phyloP scores from a whole-genome alignment of 2,113 vertebrate genomes.

The Cromileptes altivelis region DNA sequence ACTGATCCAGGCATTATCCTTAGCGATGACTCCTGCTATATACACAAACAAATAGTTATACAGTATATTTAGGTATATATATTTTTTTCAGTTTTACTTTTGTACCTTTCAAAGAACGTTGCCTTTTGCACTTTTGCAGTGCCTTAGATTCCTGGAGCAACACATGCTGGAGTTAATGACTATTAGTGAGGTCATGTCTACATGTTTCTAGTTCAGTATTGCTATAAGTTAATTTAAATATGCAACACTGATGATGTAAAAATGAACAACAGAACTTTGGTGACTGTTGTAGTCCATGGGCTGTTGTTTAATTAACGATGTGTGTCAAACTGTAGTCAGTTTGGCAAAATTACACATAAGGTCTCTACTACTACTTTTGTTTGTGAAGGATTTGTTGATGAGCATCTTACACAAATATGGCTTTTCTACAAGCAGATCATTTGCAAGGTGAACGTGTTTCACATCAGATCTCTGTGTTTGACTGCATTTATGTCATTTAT shows the following conservation, averaged over 20 bases:
- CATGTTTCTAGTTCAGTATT: constrained; percentile 4
- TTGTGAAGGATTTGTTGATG: constrained; percentile 30
- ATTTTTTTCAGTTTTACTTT: constrained; percentile 38
- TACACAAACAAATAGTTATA: constrained; percentile 6
- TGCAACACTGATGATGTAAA: not conserved
- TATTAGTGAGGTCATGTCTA: constrained; percentile 7
- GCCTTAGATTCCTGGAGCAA: constrained; percentile 28
- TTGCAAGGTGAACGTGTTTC: constrained; percentile 24
- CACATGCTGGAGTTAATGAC: constrained; percentile 2
- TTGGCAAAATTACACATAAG: not conserved
- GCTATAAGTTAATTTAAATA: not conserved
- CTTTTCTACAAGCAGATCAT: not conserved
- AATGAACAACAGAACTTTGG: not conserved
- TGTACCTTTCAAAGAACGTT: constrained; percentile 41
- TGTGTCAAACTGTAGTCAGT: not conserved
- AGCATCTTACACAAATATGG: constrained; percentile 18
- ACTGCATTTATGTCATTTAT: constrained; percentile 8
- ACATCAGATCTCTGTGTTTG: constrained; percentile 4
- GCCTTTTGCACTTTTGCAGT: constrained; percentile 19
- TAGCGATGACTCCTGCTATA: not conserved
- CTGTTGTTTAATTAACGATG: constrained; percentile 10
- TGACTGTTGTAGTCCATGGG: constrained; percentile 9
- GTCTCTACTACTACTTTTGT: constrained; percentile 7
- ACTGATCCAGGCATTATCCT: constrained; percentile 25
- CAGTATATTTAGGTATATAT: not conserved